Percentiles rank a stretch among this genome's conserved stretches.
Conservation (phyloP, 2,797 vertebrate genomes). For the Neomorphus geoffroyi region DNA sequence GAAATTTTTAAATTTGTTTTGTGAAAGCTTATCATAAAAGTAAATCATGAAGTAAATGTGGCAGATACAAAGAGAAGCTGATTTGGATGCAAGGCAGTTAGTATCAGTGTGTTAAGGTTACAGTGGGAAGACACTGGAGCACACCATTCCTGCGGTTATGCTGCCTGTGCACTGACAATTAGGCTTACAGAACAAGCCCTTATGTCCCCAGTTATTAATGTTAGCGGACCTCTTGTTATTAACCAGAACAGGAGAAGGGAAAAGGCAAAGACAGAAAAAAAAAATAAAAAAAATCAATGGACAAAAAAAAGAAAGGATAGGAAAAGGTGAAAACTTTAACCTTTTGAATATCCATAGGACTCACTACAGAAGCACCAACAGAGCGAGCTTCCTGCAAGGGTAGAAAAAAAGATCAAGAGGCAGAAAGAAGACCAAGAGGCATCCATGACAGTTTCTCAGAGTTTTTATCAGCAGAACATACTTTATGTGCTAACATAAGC, state of each 20-base stretch:
- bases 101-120: background rate
- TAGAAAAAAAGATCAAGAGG: conserved; percentile 70
- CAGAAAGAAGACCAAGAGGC: conserved; percentile 23
- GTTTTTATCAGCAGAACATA: background rate
- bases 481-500: background rate
- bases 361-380: conserved; percentile 75
- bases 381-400: conserved; percentile 77
- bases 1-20: background rate
- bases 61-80: background rate
- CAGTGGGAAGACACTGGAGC: background rate
- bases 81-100: background rate
- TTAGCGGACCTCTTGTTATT: background rate
- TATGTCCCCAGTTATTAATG: background rate
- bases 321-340: conserved; percentile 66
- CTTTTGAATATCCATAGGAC: conserved; percentile 79
- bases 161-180: background rate
- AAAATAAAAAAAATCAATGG: background rate
- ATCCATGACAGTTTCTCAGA: background rate
- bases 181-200: background rate
- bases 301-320: conserved; percentile 17
- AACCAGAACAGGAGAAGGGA: background rate
- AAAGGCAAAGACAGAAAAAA: background rate
- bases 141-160: background rate
- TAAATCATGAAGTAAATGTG: background rate
- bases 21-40: background rate